Conservation (phyloP, 2,888 invertebrate species). For the Dione juno region DNA sequence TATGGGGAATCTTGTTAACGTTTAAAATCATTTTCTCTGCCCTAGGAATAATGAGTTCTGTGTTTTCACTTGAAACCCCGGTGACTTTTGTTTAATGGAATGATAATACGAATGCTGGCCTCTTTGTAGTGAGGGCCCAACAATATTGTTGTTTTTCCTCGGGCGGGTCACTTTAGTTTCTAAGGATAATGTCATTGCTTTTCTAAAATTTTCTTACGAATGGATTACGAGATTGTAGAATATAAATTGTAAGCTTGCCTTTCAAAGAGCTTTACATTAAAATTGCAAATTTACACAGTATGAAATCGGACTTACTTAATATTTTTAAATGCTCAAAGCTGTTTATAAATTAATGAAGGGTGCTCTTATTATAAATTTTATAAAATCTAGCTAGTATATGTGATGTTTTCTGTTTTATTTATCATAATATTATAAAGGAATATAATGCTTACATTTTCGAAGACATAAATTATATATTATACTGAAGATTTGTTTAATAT, state of each 20-base stretch:
- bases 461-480: too few relatives aligned
- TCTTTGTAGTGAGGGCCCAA: constrained; percentile 77
- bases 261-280: constrained; percentile 28
- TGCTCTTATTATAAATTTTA: background rate
- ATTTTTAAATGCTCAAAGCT: background rate
- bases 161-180: constrained; percentile 78
- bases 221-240: constrained; percentile 64
- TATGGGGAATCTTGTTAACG: constrained; percentile 82
- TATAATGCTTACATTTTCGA: too few relatives aligned
- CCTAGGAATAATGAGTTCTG: constrained; percentile 80
- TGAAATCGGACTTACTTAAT: background rate
- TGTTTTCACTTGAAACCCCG: constrained; percentile 82
- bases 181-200: constrained; percentile 77
- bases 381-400: background rate
- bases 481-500: too few relatives aligned
- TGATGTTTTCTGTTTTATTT: background rate
- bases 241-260: constrained; percentile 65
- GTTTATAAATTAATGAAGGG: constrained; percentile 4
- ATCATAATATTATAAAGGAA: too few relatives aligned
- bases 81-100: constrained; percentile 84
- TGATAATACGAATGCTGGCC: constrained; percentile 81
- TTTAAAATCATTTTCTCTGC: constrained; percentile 81
- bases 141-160: constrained; percentile 79
- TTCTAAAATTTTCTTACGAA: constrained; percentile 69
- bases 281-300: constrained; percentile 8